A percentile compares a stretch with the other conserved stretches of the same genome.
phyloP scores from a whole-genome alignment of 1,140 invertebrate genomes.

The Drosophila pseudoananassae region DNA sequence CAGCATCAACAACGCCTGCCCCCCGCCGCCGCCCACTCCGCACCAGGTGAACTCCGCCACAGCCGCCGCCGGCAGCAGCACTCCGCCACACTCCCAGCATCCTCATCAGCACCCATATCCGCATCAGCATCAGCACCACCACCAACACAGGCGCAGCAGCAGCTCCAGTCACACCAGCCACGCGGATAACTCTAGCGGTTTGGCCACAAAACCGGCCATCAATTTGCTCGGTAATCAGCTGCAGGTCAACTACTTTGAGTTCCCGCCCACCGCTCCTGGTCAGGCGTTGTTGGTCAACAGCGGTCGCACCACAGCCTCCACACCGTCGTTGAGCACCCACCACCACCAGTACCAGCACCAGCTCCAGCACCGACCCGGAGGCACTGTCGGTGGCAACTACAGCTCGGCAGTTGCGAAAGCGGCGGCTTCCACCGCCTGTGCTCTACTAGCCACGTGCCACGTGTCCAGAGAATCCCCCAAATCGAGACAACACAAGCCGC shows the following conservation, averaged over 20 bases:
- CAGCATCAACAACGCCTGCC: conserved; percentile 80
- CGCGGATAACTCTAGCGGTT: conserved; percentile 47
- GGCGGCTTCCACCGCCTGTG: conserved; percentile 67
- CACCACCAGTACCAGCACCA: conserved; percentile 12
- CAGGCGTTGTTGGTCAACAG: conserved; percentile 50
- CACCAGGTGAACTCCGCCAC: conserved; percentile 63
- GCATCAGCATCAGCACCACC: conserved; percentile 37
- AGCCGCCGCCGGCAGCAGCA: conserved; percentile 57
- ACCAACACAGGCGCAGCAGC: conserved; percentile 46
- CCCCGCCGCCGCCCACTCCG: conserved; percentile 79
- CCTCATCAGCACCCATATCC: conserved; percentile 31
- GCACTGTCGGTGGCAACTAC: conserved; percentile 27
- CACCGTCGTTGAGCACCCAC: conserved; percentile 62
- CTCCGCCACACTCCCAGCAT: conserved; percentile 49
- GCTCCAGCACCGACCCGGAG: conserved; percentile 6
- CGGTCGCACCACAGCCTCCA: conserved; percentile 56
- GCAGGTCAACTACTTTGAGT: conserved; percentile 80
- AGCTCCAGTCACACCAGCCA: conserved; percentile 49
- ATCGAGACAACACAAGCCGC: conserved; percentile 30
- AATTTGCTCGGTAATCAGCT: conserved; percentile 75
- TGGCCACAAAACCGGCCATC: conserved; percentile 69
- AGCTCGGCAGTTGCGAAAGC: conserved; percentile 68
- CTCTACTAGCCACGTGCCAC: conserved; percentile 74
- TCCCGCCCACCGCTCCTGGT: conserved; percentile 56
- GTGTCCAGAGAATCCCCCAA: conserved; percentile 51